Percentiles rank a stretch among this genome's conserved stretches.
Evolutionary conservation across 2,797 vertebrate species (phyloP).

Genomic region (Picus viridis): DNA sequence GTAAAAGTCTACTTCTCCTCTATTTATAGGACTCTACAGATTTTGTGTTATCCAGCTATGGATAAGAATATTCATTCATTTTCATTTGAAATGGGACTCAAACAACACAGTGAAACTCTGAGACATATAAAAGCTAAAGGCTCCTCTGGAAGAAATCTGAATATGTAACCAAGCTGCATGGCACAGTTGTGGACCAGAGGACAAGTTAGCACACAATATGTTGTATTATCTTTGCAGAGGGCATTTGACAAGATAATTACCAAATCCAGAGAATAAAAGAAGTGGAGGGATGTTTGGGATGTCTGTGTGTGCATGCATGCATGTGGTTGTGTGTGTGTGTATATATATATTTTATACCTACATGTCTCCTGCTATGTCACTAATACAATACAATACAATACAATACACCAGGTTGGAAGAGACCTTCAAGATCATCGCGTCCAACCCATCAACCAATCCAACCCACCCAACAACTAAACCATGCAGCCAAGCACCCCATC

Average conservation of each 20-base stretch:
- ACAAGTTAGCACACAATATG: neutral
- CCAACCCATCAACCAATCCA: too few species aligned
- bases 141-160: neutral
- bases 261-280: neutral
- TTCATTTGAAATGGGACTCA: neutral
- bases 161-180: neutral
- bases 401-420: too few species aligned
- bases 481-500: too few species aligned
- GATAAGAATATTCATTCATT: neutral
- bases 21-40: neutral
- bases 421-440: too few species aligned
- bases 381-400: too few species aligned
- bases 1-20: neutral
- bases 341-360: neutral
- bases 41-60: neutral
- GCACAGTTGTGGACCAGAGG: neutral
- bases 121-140: neutral
- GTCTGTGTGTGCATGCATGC: fast-evolving
- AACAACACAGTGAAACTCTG: neutral
- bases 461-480: too few species aligned
- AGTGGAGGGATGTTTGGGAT: neutral
- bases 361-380: neutral
- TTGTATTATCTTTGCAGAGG: neutral
- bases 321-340: neutral
- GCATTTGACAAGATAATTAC: neutral